Percentiles rank a stretch among this genome's conserved stretches.
These are phyloP conservation scores for Gymnoscopelus braueri DNA, from an alignment of 2,797 vertebrate species.

Conservation along the genomic window DNA sequence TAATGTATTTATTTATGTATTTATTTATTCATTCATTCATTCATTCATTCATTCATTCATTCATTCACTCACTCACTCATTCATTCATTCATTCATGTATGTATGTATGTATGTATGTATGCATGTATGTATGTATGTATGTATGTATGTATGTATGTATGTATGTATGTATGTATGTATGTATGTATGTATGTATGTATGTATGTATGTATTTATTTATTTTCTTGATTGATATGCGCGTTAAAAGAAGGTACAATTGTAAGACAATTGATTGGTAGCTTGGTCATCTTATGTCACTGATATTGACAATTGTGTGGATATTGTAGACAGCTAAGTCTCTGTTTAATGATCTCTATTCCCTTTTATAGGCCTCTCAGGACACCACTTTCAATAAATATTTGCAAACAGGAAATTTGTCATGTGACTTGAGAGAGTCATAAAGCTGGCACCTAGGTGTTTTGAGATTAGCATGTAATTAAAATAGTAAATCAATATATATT, in stretches of 20 bases:
- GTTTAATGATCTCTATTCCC: constrained; percentile 78
- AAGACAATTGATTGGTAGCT: constrained; percentile 59
- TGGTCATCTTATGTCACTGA: constrained; percentile 51
- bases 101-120: background rate
- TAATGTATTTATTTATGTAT: background rate
- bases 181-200: too few relatives aligned
- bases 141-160: background rate
- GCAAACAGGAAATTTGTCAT: constrained; percentile 79
- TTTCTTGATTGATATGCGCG: constrained; percentile 23
- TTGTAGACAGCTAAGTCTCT: constrained; percentile 66
- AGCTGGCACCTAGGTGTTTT: constrained; percentile 74
- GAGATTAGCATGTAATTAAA: constrained; percentile 84
- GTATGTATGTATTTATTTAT: background rate
- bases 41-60: too few relatives aligned
- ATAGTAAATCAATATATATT: constrained; percentile 83
- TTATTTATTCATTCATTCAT: too few relatives aligned
- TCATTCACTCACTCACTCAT: too few relatives aligned
- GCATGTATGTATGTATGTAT: background rate
- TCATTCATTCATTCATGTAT: too few relatives aligned
- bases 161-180: background rate
- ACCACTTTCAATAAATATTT: constrained; percentile 80
- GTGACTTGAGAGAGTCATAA: constrained; percentile 79
- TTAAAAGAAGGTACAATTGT: constrained; percentile 40
- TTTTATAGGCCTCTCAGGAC: constrained; percentile 77
- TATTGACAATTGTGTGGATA: constrained; percentile 75